Evolutionary conservation across 1,140 invertebrate species (phyloP).

Genomic region (Drosophila insularis): DNA sequence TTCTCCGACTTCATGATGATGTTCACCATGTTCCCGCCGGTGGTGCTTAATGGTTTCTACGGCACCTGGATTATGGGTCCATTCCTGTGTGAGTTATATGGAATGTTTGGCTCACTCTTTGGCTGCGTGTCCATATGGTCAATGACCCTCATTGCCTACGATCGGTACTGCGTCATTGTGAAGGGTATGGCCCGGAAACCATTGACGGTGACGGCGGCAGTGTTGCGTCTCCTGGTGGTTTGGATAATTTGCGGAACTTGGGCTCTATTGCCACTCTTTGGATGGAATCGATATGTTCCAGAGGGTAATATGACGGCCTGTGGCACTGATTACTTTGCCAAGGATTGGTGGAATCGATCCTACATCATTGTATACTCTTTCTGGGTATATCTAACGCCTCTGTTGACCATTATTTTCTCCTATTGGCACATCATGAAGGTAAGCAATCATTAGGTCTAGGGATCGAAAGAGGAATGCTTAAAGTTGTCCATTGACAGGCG

Average conservation of each 20-base stretch:
- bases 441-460: constrained; percentile 1
- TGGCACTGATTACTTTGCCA: constrained; percentile 89
- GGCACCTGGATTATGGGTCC: constrained; percentile 90
- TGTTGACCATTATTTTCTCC: constrained; percentile 87
- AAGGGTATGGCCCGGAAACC: constrained; percentile 89
- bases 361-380: constrained; percentile 87
- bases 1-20: constrained; percentile 92
- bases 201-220: constrained; percentile 87
- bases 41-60: constrained; percentile 90
- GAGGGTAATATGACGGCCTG: constrained; percentile 92
- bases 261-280: constrained; percentile 89
- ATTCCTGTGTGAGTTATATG: constrained; percentile 90
- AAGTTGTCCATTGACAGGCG: constrained; percentile 81
- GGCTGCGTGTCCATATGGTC: constrained; percentile 92
- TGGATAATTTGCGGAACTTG: constrained; percentile 88
- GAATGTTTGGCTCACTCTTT: constrained; percentile 89
- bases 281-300: constrained; percentile 92
- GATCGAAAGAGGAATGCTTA: background rate
- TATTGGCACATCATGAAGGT: constrained; percentile 89
- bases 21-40: constrained; percentile 89
- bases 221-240: constrained; percentile 87
- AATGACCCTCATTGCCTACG: constrained; percentile 91
- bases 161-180: constrained; percentile 93
- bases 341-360: constrained; percentile 85
- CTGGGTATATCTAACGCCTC: constrained; percentile 86